These are phyloP conservation scores for Sabatieria punctata DNA, from an alignment of 2,888 invertebrate genomes.

Conservation along the genomic window DNA sequence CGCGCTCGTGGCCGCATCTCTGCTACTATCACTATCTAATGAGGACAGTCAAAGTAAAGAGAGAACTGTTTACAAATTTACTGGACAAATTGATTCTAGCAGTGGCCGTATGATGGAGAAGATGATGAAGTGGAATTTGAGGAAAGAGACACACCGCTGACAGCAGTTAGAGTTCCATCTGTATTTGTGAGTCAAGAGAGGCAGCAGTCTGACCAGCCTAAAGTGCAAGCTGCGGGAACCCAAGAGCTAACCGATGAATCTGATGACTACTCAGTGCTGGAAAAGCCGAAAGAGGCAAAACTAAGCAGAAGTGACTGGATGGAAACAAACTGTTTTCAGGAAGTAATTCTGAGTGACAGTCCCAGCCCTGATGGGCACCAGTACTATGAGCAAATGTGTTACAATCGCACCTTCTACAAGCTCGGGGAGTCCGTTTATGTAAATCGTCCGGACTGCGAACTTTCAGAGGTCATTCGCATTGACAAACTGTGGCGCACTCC, in stretches of 20 bases:
- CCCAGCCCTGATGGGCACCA: constrained; percentile 36
- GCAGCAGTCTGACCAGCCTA: constrained; percentile 62
- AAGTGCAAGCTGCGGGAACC: constrained; percentile 39
- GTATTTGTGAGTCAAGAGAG: constrained; percentile 69
- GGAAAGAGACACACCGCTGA: constrained; percentile 53
- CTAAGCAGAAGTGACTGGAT: neutral
- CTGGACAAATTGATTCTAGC: constrained; percentile 8
- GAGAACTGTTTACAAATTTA: neutral
- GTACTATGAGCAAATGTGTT: constrained; percentile 82
- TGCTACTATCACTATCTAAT: too few relatives aligned
- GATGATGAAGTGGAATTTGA: constrained; percentile 45
- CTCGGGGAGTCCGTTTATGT: constrained; percentile 80
- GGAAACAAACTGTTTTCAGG: too few relatives aligned
- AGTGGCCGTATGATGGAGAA: constrained; percentile 23
- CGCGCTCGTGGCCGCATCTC: too few relatives aligned
- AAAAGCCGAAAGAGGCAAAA: neutral
- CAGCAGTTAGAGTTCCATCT: constrained; percentile 70
- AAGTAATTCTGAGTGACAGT: too few relatives aligned
- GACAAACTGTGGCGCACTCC: constrained; percentile 84
- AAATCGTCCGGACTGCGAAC: constrained; percentile 61
- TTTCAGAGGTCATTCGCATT: constrained; percentile 77
- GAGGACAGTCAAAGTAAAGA: too few relatives aligned
- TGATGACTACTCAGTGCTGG: neutral
- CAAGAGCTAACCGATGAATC: constrained; percentile 7
- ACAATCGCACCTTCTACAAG: constrained; percentile 29